Evolutionary conservation across 2,888 invertebrate species (phyloP).

Genomic region (Euzophera pinguis): DNA sequence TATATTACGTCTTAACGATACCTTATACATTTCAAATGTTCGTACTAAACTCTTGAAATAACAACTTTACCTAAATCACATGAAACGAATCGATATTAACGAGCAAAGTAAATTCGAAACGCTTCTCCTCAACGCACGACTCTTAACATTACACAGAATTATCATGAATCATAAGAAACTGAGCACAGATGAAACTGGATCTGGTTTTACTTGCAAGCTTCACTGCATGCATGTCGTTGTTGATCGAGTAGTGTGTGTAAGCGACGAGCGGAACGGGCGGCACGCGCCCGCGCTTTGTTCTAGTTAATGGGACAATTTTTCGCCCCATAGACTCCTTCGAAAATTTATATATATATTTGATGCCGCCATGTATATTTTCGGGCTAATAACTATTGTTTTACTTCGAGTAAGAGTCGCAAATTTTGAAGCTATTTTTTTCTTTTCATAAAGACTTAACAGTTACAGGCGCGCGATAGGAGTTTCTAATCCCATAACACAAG

Average conservation of each 20-base stretch:
- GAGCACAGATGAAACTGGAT: conserved; percentile 77
- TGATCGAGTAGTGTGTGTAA: conserved; percentile 69
- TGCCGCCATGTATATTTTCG: not conserved
- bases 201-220: conserved; percentile 80
- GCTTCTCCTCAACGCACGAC: conserved; percentile 80
- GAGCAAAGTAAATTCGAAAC: conserved; percentile 79
- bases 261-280: conserved; percentile 36
- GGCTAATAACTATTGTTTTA: not conserved
- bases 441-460: too few relatives aligned
- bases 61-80: conserved; percentile 73
- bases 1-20: conserved; percentile 55
- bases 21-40: conserved; percentile 72
- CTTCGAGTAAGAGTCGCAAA: not conserved
- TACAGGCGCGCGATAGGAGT: too few relatives aligned
- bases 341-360: too few relatives aligned
- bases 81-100: conserved; percentile 58
- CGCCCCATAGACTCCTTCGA: too few relatives aligned
- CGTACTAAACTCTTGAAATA: conserved; percentile 69
- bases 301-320: too few relatives aligned
- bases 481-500: too few relatives aligned
- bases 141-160: conserved; percentile 77
- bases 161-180: conserved; percentile 78
- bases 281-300: conserved; percentile 18
- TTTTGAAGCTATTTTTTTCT: too few relatives aligned
- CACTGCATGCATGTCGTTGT: conserved; percentile 78